phyloP scores from a whole-genome alignment of 2,113 vertebrate species.

The Lepidothrix coronata region DNA sequence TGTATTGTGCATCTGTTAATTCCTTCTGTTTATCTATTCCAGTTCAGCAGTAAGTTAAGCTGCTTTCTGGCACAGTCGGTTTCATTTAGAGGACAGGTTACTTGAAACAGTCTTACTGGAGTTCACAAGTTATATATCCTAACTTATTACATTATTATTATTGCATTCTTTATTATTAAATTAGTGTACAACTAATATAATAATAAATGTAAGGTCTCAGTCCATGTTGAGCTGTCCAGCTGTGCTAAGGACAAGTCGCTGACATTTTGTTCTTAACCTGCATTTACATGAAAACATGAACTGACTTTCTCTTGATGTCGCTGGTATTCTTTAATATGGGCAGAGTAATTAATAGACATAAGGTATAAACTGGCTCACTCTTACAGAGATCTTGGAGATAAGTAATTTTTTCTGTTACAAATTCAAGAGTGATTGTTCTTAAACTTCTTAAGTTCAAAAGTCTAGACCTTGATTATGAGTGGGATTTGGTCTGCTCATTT shows the following conservation, averaged over 20 bases:
- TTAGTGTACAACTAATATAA: background rate
- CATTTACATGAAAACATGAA: background rate
- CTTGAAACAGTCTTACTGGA: background rate
- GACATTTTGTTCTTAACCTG: background rate
- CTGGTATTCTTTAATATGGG: background rate
- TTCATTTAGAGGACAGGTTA: background rate
- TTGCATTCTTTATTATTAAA: background rate
- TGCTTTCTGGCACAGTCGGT: background rate
- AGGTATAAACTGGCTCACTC: background rate
- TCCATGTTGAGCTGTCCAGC: background rate
- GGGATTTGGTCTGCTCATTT: background rate
- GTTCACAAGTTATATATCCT: background rate
- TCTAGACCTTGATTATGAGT: background rate
- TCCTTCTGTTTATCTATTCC: background rate
- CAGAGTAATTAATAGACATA: background rate
- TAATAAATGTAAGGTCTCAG: background rate
- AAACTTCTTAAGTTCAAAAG: background rate
- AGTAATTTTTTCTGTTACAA: background rate
- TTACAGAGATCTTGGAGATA: background rate
- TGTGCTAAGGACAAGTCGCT: background rate
- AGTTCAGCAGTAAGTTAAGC: background rate
- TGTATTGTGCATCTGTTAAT: background rate
- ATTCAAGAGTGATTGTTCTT: background rate
- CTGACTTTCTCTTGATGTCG: background rate
- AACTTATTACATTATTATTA: background rate